phyloP scores from a whole-genome alignment of 2,113 vertebrate genomes.

The Colossoma macropomum region DNA sequence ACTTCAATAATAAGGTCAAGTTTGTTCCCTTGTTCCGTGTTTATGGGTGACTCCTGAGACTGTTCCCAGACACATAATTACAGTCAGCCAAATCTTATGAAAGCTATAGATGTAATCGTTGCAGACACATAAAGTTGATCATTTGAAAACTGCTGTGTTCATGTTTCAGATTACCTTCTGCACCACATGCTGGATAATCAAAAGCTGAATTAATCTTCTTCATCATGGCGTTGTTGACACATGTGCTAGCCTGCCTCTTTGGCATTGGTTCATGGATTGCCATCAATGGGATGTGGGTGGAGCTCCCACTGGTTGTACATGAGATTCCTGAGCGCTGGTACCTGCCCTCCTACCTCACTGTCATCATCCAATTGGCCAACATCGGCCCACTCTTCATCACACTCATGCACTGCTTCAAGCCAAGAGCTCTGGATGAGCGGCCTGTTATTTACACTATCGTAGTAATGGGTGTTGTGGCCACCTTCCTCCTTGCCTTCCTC shows the following conservation, averaged over 20 bases:
- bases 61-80: too few relatives aligned
- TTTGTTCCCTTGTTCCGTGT: too few relatives aligned
- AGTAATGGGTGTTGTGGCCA: slow-evolving; percentile 74
- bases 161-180: slow-evolving; percentile 63
- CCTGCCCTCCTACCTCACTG: slow-evolving; percentile 84
- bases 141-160: slow-evolving; percentile 18
- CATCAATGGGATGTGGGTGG: slow-evolving; percentile 88
- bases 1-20: too few relatives aligned
- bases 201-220: slow-evolving; percentile 2
- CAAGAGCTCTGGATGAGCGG: slow-evolving; percentile 72
- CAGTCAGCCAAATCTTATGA: neutral
- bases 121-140: neutral
- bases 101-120: neutral
- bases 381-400: slow-evolving; percentile 82
- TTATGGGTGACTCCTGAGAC: too few relatives aligned
- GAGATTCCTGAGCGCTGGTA: slow-evolving; percentile 78
- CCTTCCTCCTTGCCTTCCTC: slow-evolving; percentile 81
- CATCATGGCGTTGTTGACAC: slow-evolving; percentile 78
- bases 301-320: slow-evolving; percentile 80
- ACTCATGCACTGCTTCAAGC: slow-evolving; percentile 78
- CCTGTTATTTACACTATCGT: slow-evolving; percentile 77
- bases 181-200: neutral
- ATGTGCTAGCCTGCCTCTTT: slow-evolving; percentile 79
- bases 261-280: slow-evolving; percentile 87
- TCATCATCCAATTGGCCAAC: slow-evolving; percentile 86